A percentile compares a stretch with the other conserved stretches of the same genome.
Conservation (phyloP, 1,140 invertebrate species). For the Drosophila melanica region DNA sequence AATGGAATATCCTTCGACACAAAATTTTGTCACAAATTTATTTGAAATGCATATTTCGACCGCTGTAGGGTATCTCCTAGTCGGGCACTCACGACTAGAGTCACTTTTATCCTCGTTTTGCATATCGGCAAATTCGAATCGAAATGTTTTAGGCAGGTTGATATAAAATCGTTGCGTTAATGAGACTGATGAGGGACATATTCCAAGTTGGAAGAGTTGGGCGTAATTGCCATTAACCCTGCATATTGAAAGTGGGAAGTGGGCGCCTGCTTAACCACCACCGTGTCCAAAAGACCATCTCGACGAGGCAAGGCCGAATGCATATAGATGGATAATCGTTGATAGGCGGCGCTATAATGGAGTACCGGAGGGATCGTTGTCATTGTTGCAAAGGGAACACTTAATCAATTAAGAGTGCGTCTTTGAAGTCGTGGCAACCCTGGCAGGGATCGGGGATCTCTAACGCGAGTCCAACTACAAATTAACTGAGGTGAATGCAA, state of each 20-base stretch:
- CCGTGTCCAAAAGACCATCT: not conserved
- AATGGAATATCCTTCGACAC: too few species aligned
- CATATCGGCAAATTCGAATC: not conserved
- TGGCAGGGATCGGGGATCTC: not conserved
- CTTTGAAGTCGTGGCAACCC: constrained; percentile 26
- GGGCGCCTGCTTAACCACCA: not conserved
- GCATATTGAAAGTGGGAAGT: not conserved
- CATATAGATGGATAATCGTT: not conserved
- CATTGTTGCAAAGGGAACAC: constrained; percentile 12
- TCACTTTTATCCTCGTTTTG: not conserved
- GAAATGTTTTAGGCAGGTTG: not conserved
- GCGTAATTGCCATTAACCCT: constrained; percentile 15
- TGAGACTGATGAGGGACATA: not conserved
- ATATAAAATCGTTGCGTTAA: not conserved
- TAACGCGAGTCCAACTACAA: not conserved
- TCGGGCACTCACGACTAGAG: too few species aligned
- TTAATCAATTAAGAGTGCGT: constrained; percentile 46
- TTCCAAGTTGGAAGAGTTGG: not conserved
- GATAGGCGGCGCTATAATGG: not conserved
- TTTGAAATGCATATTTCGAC: too few species aligned
- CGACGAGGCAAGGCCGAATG: not conserved
- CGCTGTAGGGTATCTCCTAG: too few species aligned
- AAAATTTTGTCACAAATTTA: too few species aligned
- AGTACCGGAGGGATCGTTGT: constrained; percentile 14
- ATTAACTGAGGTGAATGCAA: not conserved